Conservation (phyloP, 2,888 invertebrate genomes). For the Hyalella azteca region DNA sequence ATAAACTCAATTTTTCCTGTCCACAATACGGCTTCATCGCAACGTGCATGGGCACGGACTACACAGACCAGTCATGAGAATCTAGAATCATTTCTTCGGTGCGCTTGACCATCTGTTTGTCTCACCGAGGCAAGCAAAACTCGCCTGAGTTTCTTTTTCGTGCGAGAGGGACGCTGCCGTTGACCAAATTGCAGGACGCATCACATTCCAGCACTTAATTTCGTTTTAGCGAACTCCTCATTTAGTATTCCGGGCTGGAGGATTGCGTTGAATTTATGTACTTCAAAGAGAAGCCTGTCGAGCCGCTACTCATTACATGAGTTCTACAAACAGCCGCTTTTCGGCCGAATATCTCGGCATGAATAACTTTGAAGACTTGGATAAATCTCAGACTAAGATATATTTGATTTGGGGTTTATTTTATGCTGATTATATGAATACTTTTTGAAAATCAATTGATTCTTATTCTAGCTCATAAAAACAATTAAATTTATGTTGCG, state of each 20-base stretch:
- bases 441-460: no score
- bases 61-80: no score
- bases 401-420: no score
- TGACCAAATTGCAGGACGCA: constrained; percentile 24
- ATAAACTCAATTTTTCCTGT: no score
- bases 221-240: neutral
- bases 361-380: no score
- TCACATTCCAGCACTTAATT: constrained; percentile 27
- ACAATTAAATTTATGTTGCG: no score
- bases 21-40: no score
- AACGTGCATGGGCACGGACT: no score
- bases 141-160: neutral
- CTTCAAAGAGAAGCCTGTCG: constrained; percentile 15
- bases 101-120: constrained; percentile 9
- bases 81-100: no score
- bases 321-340: neutral
- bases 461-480: no score
- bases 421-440: no score
- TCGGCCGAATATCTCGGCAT: neutral
- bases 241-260: constrained; percentile 12
- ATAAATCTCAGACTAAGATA: no score
- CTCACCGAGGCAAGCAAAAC: neutral
- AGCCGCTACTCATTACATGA: constrained; percentile 2
- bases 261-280: constrained; percentile 16
- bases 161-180: neutral